A percentile compares a stretch with the other conserved stretches of the same genome.
These are phyloP conservation scores for Acrocephalus scirpaceus DNA, from an alignment of 2,797 vertebrate species.

Conservation along the genomic window DNA sequence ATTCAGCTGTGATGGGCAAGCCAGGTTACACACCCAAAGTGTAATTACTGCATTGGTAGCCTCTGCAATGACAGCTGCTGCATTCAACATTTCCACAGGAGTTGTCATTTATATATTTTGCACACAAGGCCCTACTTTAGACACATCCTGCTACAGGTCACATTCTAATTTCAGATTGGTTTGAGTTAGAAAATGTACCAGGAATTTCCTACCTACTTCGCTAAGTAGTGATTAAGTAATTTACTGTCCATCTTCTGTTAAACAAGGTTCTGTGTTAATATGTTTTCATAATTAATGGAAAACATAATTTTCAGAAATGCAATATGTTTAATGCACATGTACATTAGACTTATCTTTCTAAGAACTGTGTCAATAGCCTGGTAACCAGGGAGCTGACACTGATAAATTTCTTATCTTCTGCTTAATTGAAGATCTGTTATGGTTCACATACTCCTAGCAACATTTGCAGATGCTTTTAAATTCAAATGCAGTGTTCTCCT, in stretches of 20 bases:
- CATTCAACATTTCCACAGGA: background rate
- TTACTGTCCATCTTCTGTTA: background rate
- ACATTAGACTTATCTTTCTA: background rate
- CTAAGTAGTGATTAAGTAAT: background rate
- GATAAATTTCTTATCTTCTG: background rate
- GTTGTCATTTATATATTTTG: background rate
- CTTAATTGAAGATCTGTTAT: background rate
- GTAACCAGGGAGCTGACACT: background rate
- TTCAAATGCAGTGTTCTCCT: background rate
- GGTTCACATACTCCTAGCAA: background rate
- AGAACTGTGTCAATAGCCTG: background rate
- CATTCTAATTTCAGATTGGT: background rate
- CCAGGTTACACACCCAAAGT: background rate
- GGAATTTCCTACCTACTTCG: background rate
- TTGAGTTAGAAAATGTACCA: background rate
- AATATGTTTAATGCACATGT: background rate
- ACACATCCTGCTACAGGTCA: background rate
- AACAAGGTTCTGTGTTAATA: background rate
- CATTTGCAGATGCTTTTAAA: background rate
- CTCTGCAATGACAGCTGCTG: background rate
- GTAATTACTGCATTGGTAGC: background rate
- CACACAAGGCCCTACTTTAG: background rate
- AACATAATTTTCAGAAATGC: background rate
- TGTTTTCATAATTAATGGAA: conserved; percentile 10
- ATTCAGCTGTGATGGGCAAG: background rate